Conservation (phyloP, 2,888 invertebrate species). For the Teleiodes luculella region DNA sequence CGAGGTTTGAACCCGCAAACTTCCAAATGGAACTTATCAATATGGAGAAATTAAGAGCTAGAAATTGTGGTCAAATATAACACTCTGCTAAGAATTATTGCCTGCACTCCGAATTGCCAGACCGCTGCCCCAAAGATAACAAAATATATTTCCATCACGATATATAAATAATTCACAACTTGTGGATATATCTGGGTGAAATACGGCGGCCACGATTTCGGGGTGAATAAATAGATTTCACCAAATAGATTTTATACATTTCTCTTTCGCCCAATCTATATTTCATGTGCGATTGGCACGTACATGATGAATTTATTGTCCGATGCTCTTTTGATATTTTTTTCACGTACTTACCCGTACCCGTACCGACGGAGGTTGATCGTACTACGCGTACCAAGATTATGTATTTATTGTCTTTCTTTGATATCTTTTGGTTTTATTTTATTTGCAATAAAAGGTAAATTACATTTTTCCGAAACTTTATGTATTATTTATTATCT, state of each 20-base stretch:
- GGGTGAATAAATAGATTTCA: conserved; percentile 51
- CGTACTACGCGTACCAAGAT: conserved; percentile 2
- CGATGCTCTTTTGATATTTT: conserved; percentile 24
- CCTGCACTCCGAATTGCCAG: background rate
- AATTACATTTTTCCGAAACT: no score
- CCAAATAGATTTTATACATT: conserved; percentile 34
- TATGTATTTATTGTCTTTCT: no score
- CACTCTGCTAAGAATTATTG: no score
- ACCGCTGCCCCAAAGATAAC: conserved; percentile 30
- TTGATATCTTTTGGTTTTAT: no score
- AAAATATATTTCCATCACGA: conserved; percentile 57
- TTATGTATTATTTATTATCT: no score
- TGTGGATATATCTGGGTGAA: conserved; percentile 53
- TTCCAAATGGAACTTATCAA: no score
- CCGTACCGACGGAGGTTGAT: no score
- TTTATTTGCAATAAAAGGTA: no score
- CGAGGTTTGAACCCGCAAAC: no score
- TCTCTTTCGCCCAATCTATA: conserved; percentile 23
- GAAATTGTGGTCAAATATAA: no score
- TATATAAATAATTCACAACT: conserved; percentile 69
- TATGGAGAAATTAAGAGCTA: no score
- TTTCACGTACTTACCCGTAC: no score
- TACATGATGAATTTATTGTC: conserved; percentile 48
- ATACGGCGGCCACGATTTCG: conserved; percentile 52
- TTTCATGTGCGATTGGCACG: conserved; percentile 6